Percentiles rank a stretch among this genome's conserved stretches.
These are phyloP conservation scores for Microhierax caerulescens DNA, from an alignment of 2,797 vertebrate species.

Conservation along the genomic window DNA sequence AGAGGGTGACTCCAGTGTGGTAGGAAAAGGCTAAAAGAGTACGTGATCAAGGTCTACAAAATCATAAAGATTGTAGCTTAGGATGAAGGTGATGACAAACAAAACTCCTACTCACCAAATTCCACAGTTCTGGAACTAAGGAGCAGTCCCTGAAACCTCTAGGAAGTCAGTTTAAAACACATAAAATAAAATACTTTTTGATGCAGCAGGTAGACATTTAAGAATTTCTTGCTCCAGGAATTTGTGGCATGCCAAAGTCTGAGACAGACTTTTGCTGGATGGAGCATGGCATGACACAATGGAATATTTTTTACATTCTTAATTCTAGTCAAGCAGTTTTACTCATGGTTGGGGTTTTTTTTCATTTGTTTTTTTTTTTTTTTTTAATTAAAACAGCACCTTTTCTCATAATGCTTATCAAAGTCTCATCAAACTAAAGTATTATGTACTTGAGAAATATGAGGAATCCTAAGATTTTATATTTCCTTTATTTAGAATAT, in stretches of 20 bases:
- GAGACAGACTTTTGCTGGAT: neutral
- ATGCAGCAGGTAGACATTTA: neutral
- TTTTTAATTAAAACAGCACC: neutral
- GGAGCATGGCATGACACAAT: neutral
- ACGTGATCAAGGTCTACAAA: neutral
- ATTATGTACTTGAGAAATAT: neutral
- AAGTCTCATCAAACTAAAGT: neutral
- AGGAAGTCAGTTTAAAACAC: neutral
- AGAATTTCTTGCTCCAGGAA: neutral
- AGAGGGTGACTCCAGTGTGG: neutral
- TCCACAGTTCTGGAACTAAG: neutral
- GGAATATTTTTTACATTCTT: neutral
- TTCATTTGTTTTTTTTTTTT: neutral
- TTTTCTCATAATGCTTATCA: neutral
- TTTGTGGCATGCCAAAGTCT: neutral
- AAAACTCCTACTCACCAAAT: neutral
- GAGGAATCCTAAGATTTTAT: neutral
- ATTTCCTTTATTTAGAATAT: neutral
- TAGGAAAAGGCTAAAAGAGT: neutral
- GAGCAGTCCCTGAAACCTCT: neutral
- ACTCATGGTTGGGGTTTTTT: rapidly evolving
- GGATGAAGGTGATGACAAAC: neutral
- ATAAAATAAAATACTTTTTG: neutral
- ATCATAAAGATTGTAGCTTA: neutral
- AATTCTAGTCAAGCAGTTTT: neutral